A percentile compares a stretch with the other conserved stretches of the same genome.
Conservation (phyloP, 2,113 vertebrate genomes). For the Notiomystis cincta region DNA sequence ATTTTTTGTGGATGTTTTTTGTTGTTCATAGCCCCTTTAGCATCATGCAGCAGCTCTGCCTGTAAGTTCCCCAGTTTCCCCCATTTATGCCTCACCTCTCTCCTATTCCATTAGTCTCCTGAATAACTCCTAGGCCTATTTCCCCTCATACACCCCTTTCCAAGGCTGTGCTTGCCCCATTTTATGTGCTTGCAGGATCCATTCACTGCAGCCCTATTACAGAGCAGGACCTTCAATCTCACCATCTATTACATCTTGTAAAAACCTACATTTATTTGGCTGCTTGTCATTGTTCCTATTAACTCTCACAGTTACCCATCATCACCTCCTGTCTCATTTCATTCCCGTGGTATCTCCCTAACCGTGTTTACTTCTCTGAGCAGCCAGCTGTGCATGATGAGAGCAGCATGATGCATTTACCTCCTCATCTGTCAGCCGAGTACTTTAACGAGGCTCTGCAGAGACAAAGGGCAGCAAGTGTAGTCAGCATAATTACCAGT, state of each 20-base stretch:
- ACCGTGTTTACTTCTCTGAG: conserved; percentile 30
- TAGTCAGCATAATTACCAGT: conserved; percentile 90
- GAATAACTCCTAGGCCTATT: neutral
- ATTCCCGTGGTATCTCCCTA: neutral
- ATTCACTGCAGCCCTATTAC: neutral
- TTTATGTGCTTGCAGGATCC: neutral
- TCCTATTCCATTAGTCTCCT: neutral
- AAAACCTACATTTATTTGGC: neutral
- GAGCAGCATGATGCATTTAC: conserved; percentile 73
- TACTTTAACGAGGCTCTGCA: conserved; percentile 75
- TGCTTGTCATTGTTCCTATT: neutral
- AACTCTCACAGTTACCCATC: neutral
- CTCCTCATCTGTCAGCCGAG: conserved; percentile 76
- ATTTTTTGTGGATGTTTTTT: neutral
- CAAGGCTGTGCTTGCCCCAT: neutral
- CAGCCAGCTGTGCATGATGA: conserved; percentile 79
- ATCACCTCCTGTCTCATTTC: neutral
- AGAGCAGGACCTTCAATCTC: neutral
- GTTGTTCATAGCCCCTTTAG: neutral
- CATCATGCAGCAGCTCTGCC: neutral
- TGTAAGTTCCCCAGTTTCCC: neutral
- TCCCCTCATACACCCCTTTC: neutral
- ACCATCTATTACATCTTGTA: neutral
- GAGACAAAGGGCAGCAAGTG: conserved; percentile 83
- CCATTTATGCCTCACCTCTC: neutral